A percentile compares a stretch with the other conserved stretches of the same genome.
Conservation (phyloP, 1,140 invertebrate species). For the Lucilia cuprina region DNA sequence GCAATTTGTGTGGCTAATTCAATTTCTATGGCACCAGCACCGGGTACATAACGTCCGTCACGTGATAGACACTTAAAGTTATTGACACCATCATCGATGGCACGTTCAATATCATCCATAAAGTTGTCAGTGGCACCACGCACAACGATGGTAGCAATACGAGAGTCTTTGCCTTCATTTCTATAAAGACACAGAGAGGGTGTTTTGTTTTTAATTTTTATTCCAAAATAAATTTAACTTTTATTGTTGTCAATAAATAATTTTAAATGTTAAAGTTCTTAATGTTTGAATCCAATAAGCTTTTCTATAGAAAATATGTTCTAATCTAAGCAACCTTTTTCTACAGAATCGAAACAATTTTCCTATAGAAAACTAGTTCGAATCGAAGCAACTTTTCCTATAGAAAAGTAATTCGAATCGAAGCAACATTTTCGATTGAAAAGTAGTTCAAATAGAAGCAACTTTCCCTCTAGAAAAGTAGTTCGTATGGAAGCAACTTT, state of each 20-base stretch:
- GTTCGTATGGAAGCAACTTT: too few species aligned
- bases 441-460: too few species aligned
- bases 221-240: background rate
- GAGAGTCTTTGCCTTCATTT: constrained; percentile 79
- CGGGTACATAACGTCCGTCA: constrained; percentile 81
- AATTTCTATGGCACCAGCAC: constrained; percentile 94
- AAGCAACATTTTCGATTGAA: too few species aligned
- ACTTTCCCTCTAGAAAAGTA: too few species aligned
- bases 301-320: too few species aligned
- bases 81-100: constrained; percentile 98
- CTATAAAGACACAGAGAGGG: constrained; percentile 37
- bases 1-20: constrained; percentile 88
- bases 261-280: too few species aligned
- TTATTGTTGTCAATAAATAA: background rate
- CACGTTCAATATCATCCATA: constrained; percentile 98
- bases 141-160: constrained; percentile 92
- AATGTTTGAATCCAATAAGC: too few species aligned
- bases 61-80: constrained; percentile 90
- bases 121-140: constrained; percentile 97
- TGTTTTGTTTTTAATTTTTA: background rate
- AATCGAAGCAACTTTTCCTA: too few species aligned
- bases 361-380: too few species aligned
- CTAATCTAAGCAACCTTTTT: too few species aligned
- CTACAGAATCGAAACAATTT: too few species aligned
- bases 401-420: too few species aligned